Conservation (phyloP, 2,113 vertebrate species). For the Xiphorhynchus elegans region DNA sequence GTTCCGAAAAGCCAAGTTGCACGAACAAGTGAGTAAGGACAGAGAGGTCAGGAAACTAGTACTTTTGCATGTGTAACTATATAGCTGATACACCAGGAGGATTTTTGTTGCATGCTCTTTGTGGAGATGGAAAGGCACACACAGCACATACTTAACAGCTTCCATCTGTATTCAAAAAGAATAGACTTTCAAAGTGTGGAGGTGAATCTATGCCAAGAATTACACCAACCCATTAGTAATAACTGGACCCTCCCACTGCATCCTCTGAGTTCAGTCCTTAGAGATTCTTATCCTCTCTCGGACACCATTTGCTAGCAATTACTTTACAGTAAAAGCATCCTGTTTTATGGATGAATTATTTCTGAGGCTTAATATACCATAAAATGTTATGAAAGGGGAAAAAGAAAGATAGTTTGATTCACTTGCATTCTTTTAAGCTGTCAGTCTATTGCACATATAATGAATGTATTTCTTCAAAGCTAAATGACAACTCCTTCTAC, state of each 20-base stretch:
- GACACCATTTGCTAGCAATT: conserved; percentile 56
- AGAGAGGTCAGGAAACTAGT: not conserved
- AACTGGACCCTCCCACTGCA: conserved; percentile 42
- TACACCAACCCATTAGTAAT: conserved; percentile 44
- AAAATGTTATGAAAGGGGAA: not conserved
- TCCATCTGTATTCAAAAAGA: conserved; percentile 54
- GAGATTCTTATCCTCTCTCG: conserved; percentile 47
- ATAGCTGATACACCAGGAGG: not conserved
- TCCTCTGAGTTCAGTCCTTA: conserved; percentile 10
- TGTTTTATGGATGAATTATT: conserved; percentile 21
- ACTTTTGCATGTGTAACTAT: not conserved
- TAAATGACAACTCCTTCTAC: not conserved
- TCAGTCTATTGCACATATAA: not conserved
- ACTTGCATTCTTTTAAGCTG: not conserved
- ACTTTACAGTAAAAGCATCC: conserved; percentile 54
- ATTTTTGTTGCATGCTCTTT: not conserved
- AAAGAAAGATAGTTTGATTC: not conserved
- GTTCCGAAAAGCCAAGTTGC: not conserved
- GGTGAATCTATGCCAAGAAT: conserved; percentile 47
- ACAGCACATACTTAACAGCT: conserved; percentile 46
- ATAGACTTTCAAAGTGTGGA: conserved; percentile 47
- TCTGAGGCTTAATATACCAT: not conserved
- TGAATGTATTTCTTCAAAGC: not conserved
- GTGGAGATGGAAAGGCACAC: not conserved
- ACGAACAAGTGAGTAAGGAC: not conserved